Conservation (phyloP, 2,888 invertebrate species). For the Xiphydria camelus region DNA sequence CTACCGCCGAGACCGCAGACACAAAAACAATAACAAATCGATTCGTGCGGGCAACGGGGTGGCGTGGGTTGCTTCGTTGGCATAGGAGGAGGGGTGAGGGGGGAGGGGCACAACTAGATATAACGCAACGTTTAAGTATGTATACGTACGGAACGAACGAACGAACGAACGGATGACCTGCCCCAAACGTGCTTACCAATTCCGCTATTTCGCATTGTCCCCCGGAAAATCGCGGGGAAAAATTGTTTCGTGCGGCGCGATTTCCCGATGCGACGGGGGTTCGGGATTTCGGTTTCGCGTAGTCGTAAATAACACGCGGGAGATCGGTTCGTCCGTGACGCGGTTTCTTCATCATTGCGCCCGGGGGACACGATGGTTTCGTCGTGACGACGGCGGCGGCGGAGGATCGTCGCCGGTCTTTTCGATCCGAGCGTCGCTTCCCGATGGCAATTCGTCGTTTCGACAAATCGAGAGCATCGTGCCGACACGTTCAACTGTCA, state of each 20-base stretch:
- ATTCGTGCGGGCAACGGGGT: conserved; percentile 49
- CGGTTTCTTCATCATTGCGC: too few species aligned
- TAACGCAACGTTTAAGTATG: background rate
- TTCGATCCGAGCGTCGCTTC: too few species aligned
- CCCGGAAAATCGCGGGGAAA: conserved; percentile 33
- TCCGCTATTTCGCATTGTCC: conserved; percentile 12
- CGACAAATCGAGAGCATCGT: too few species aligned
- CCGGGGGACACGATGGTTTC: too few species aligned
- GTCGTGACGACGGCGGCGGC: conserved; percentile 14
- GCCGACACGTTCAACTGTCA: too few species aligned
- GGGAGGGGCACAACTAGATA: conserved; percentile 18
- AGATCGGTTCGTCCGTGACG: too few species aligned
- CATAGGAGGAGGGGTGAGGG: conserved; percentile 12
- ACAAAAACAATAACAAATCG: conserved; percentile 58
- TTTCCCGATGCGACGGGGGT: conserved; percentile 17
- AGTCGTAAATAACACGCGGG: too few species aligned
- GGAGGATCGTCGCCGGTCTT: conserved; percentile 24
- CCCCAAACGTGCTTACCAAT: too few species aligned
- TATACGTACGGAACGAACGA: background rate
- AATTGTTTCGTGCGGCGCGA: conserved; percentile 21
- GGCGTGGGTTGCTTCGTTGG: conserved; percentile 42
- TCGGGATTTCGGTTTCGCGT: conserved; percentile 11
- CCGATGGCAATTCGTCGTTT: too few species aligned
- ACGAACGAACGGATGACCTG: conserved; percentile 27
- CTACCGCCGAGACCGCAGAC: conserved; percentile 47